A percentile compares a stretch with the other conserved stretches of the same genome.
Evolutionary conservation across 2,888 invertebrate genomes (phyloP).

Genomic region (Meta bourneti): DNA sequence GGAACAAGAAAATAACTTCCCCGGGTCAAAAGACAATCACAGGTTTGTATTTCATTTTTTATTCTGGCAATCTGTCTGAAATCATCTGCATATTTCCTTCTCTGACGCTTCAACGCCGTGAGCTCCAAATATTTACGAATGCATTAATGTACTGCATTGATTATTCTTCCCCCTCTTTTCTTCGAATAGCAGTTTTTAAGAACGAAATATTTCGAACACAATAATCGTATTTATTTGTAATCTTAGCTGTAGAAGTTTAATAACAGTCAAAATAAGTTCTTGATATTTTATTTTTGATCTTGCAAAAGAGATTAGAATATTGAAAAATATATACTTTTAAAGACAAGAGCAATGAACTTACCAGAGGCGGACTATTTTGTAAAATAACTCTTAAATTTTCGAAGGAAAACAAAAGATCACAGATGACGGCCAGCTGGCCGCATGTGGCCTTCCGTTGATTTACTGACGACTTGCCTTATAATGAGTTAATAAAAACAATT

Average conservation of each 20-base stretch:
- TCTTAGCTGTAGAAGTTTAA: background rate
- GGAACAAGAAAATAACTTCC: conserved; percentile 60
- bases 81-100: conserved; percentile 21
- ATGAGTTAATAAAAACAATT: no score
- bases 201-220: background rate
- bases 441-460: no score
- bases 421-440: no score
- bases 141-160: background rate
- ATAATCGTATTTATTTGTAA: background rate
- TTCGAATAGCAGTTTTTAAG: background rate
- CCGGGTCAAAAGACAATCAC: conserved; percentile 64
- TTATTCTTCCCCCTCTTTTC: background rate
- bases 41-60: conserved; percentile 41
- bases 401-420: no score
- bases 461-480: no score
- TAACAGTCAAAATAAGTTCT: background rate
- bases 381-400: no score
- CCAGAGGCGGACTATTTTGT: no score
- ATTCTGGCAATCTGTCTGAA: conserved; percentile 25
- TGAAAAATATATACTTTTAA: background rate
- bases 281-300: background rate
- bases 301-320: background rate
- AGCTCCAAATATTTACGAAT: conserved; percentile 47
- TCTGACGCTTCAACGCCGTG: background rate
- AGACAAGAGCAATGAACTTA: no score